A percentile compares a stretch with the other conserved stretches of the same genome.
Evolutionary conservation across 2,888 invertebrate genomes (phyloP).

Genomic region (Pomacea canaliculata): DNA sequence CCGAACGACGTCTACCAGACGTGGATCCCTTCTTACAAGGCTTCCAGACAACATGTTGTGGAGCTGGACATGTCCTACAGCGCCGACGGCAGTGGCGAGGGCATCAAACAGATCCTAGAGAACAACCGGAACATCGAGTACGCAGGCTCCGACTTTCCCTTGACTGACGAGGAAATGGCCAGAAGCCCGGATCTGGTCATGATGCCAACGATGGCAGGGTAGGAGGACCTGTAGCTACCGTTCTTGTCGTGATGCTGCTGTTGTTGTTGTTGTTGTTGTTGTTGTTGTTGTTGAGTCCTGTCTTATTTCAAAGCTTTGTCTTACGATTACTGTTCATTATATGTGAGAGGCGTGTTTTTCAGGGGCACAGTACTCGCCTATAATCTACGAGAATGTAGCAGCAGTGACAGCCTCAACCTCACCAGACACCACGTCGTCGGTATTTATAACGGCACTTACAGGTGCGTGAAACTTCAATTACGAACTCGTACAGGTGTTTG

Average conservation of each 20-base stretch:
- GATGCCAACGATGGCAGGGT: constrained; percentile 63
- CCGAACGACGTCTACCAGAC: constrained; percentile 31
- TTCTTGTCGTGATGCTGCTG: no score
- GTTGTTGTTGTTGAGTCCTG: no score
- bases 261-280: no score
- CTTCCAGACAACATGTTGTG: constrained; percentile 31
- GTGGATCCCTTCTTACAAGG: constrained; percentile 33
- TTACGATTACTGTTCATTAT: no score
- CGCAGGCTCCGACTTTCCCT: constrained; percentile 51
- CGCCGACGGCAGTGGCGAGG: constrained; percentile 49
- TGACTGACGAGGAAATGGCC: constrained; percentile 35
- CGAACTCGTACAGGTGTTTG: no score
- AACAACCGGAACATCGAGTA: constrained; percentile 38
- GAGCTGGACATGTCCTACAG: constrained; percentile 47
- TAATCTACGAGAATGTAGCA: constrained; percentile 48
- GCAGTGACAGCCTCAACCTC: constrained; percentile 41
- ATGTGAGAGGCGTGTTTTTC: constrained; percentile 27
- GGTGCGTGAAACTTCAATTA: neutral
- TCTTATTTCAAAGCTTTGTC: no score
- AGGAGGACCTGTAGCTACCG: constrained; percentile 20
- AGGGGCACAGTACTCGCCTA: constrained; percentile 60
- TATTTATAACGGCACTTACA: constrained; percentile 41
- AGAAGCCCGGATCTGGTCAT: constrained; percentile 43
- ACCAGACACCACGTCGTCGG: constrained; percentile 53
- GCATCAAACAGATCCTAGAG: constrained; percentile 42